Percentiles rank a stretch among this genome's conserved stretches.
These are phyloP conservation scores for Harpegnathos saltator DNA, from an alignment of 1,140 invertebrate species.

Conservation along the genomic window DNA sequence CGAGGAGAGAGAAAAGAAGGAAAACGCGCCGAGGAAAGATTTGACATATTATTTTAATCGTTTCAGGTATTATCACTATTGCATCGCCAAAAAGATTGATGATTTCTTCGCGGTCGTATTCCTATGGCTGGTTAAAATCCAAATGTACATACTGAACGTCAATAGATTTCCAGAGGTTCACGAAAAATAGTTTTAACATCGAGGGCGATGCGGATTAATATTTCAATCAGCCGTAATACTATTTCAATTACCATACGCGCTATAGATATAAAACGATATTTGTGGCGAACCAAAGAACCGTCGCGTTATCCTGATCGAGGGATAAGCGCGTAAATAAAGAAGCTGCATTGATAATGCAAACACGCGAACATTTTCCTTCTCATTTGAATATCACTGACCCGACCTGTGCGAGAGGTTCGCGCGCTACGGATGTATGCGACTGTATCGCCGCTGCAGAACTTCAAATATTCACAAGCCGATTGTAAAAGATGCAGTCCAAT, in stretches of 20 bases:
- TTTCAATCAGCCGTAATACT: not conserved
- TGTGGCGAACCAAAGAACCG: not conserved
- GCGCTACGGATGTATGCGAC: conserved; percentile 29
- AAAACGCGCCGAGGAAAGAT: not conserved
- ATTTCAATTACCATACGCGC: not conserved
- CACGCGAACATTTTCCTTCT: not conserved
- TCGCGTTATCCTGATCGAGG: conserved; percentile 9
- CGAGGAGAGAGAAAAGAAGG: not conserved
- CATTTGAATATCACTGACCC: conserved; percentile 28
- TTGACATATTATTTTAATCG: conserved; percentile 66
- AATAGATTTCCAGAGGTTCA: conserved; percentile 9
- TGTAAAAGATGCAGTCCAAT: conserved; percentile 78
- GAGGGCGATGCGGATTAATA: not conserved
- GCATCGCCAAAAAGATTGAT: conserved; percentile 54
- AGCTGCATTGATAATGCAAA: not conserved
- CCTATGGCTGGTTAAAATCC: conserved; percentile 61
- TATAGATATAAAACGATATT: not conserved
- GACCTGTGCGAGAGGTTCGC: conserved; percentile 4
- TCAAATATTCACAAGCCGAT: conserved; percentile 76
- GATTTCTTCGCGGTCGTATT: conserved; percentile 34
- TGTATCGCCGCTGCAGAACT: conserved; percentile 32
- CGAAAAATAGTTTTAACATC: not conserved
- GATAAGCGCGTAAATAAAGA: conserved; percentile 9
- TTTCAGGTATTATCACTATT: conserved; percentile 71
- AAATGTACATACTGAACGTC: conserved; percentile 30